phyloP scores from a whole-genome alignment of 2,888 invertebrate species.

The Perithous albicinctus region DNA sequence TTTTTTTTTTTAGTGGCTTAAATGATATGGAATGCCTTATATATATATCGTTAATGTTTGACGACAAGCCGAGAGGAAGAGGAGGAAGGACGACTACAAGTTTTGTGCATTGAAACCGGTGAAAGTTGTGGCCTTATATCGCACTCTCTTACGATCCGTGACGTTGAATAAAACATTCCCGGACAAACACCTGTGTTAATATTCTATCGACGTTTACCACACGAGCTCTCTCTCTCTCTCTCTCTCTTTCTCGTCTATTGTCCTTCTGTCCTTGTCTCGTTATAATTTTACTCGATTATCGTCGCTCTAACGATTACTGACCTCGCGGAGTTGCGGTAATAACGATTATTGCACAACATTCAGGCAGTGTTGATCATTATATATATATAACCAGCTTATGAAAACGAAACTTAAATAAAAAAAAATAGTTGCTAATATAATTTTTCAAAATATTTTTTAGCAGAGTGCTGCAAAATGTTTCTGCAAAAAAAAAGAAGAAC shows the following conservation, averaged over 20 bases:
- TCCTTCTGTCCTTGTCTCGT: not conserved
- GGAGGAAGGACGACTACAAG: not conserved
- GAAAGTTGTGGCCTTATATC: constrained; percentile 44
- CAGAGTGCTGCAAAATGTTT: too few species aligned
- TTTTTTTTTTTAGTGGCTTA: too few species aligned
- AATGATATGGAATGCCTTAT: too few species aligned
- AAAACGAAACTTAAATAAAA: too few species aligned
- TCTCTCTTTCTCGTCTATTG: constrained; percentile 4
- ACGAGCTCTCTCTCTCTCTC: too few species aligned
- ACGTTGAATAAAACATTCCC: constrained; percentile 21
- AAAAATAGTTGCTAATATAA: too few species aligned
- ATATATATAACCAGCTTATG: too few species aligned
- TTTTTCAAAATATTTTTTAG: too few species aligned
- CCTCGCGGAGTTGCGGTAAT: not conserved
- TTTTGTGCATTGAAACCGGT: constrained; percentile 25
- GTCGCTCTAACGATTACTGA: not conserved
- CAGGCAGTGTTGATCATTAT: too few species aligned
- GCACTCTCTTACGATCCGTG: not conserved
- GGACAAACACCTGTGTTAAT: constrained; percentile 19
- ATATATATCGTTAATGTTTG: too few species aligned
- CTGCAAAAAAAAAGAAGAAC: too few species aligned
- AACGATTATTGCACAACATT: not conserved
- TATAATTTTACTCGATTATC: not conserved
- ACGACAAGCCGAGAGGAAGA: not conserved
- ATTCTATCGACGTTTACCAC: not conserved